phyloP scores from a whole-genome alignment of 2,113 vertebrate species.

The Pyrgilauda ruficollis region DNA sequence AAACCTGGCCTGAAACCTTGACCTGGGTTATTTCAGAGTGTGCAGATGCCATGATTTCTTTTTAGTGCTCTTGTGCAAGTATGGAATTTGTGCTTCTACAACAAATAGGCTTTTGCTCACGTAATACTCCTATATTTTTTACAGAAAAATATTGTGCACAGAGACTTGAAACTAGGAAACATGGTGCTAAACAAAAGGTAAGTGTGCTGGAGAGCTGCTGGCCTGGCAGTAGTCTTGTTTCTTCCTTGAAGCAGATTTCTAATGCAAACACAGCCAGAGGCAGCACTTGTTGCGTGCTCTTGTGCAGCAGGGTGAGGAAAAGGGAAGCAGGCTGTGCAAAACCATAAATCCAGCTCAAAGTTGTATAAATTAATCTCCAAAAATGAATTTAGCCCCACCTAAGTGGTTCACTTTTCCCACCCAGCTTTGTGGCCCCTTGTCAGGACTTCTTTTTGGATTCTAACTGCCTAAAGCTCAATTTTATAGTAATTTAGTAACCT shows the following conservation, averaged over 20 bases:
- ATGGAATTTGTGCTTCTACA: neutral
- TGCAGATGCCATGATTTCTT: neutral
- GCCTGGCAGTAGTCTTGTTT: neutral
- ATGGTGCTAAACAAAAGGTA: constrained; percentile 99
- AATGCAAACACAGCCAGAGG: neutral
- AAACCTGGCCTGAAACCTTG: neutral
- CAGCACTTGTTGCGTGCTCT: neutral
- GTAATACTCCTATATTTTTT: neutral
- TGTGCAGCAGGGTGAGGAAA: neutral
- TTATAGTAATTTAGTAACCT: neutral
- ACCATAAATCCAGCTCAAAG: neutral
- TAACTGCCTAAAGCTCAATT: neutral
- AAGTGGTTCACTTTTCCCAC: neutral
- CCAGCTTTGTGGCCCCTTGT: neutral
- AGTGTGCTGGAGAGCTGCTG: constrained; percentile 20
- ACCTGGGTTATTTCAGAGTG: neutral
- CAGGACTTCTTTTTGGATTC: neutral
- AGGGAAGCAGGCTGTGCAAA: neutral
- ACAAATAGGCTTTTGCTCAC: neutral
- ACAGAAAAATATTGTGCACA: constrained; percentile 98
- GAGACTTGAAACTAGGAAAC: constrained; percentile 98
- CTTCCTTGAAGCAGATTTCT: neutral
- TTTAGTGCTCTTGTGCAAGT: neutral
- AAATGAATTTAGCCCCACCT: neutral
- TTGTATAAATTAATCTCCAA: neutral